Evolutionary conservation across 92 coral and sea anemone genomes (phyloP), one percentile per base, ranked within the genome.

Genomic region (Meandrina meandrites): DNA sequence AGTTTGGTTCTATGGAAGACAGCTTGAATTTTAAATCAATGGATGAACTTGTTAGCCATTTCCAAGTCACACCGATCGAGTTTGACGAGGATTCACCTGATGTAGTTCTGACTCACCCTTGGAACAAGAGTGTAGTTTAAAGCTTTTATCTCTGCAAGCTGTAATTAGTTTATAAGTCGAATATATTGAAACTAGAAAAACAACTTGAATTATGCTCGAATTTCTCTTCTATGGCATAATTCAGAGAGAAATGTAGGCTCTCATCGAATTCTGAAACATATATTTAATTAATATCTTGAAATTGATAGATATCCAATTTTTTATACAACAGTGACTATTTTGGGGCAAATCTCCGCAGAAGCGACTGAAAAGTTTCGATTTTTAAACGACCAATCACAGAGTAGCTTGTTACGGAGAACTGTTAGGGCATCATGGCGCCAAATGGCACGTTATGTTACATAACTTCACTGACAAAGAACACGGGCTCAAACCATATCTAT

Each of bases 41-140:
- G 89, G 62, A 83, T 75, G 96, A 92, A 45, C 87, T 97, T 81
- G 91, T 95, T 76, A 92, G 88, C 45, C 90, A 95, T 42, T 96
- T 95, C 75, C 98, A 93, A 86, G 89, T 89, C 34, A 96, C 96
- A 50, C 98, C 99, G 22, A 92, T 93, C 80, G 80, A 79, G 72
- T 96, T 94, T 86, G 98, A 92, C 28, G 98, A 88, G 18, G 86
- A 86, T 35, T 89, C 88, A 84, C 96, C 96, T 34, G 96, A 94
- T 91, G 87, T 95, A 9, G 93, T 91, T 15, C 74, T 95, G 87
- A 90, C 93, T 12, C 79, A 81, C 62, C 93, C 93, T 27, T 93
- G 96, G 93, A 89, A 84, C 62, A 91, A 94, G 66, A 89, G 89
- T 31, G 85, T 78, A 10, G 93, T 87, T 37, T 85, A 37, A 47